These are phyloP conservation scores for Neria commutata DNA, from an alignment of 2,888 invertebrate species.

Conservation along the genomic window DNA sequence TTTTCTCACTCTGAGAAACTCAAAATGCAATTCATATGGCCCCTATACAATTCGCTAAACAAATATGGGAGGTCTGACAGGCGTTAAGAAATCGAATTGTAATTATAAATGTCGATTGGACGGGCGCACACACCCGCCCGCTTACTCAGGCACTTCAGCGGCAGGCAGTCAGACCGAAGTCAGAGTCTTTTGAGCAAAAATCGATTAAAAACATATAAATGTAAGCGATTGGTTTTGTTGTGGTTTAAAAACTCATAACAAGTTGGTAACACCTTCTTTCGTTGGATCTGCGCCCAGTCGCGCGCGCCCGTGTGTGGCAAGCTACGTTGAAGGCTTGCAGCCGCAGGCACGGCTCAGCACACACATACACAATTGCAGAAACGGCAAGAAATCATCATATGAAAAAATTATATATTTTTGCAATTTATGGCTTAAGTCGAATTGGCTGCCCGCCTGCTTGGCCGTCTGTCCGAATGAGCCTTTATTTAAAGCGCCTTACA, in stretches of 20 bases:
- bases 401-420: conserved; percentile 37
- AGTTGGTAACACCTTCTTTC: conserved; percentile 56
- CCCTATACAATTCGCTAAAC: conserved; percentile 32
- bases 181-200: conserved; percentile 52
- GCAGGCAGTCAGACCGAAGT: conserved; percentile 20
- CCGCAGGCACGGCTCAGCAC: conserved; percentile 39
- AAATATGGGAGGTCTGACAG: conserved; percentile 53
- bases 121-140: background rate
- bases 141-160: background rate
- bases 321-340: too few relatives aligned
- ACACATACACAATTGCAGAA: conserved; percentile 23
- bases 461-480: background rate
- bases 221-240: conserved; percentile 49
- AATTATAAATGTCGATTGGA: conserved; percentile 23
- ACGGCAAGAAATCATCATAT: conserved; percentile 11
- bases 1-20: too few relatives aligned
- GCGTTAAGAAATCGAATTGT: conserved; percentile 47
- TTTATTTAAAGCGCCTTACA: conserved; percentile 17
- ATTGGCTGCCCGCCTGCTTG: background rate
- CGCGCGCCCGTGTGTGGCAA: conserved; percentile 46
- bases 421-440: conserved; percentile 31
- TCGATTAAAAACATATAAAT: conserved; percentile 60
- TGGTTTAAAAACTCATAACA: conserved; percentile 59
- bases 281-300: conserved; percentile 32
- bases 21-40: too few relatives aligned